phyloP scores from a whole-genome alignment of 2,797 vertebrate species.

The Ctenopoma kingsleyae region DNA sequence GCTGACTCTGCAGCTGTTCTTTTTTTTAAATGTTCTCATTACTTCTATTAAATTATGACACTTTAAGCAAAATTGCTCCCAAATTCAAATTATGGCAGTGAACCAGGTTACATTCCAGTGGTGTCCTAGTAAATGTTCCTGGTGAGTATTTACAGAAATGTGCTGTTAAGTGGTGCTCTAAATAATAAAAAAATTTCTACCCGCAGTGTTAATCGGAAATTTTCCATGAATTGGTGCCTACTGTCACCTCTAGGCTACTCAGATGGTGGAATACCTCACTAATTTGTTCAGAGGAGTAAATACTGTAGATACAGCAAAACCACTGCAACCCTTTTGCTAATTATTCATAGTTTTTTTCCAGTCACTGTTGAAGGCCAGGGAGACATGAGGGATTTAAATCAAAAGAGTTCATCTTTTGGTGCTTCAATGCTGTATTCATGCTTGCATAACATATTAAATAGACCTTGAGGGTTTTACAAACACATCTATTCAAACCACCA shows the following conservation, averaged over 20 bases:
- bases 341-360: neutral
- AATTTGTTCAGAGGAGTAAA: slow-evolving; percentile 18
- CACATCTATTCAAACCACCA: neutral
- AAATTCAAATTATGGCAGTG: slow-evolving; percentile 21
- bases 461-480: slow-evolving; percentile 28
- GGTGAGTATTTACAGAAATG: slow-evolving; percentile 14
- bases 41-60: slow-evolving; percentile 20
- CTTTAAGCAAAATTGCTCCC: slow-evolving; percentile 13
- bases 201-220: neutral
- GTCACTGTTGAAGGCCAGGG: neutral
- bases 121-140: slow-evolving; percentile 13
- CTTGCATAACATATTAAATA: slow-evolving; percentile 23
- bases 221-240: neutral
- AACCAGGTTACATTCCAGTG: slow-evolving; percentile 18
- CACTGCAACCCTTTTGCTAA: neutral
- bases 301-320: neutral
- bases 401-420: slow-evolving; percentile 11
- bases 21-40: slow-evolving; percentile 24
- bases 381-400: slow-evolving; percentile 3
- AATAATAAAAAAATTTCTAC: neutral
- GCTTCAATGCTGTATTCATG: slow-evolving; percentile 19
- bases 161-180: neutral
- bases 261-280: neutral
- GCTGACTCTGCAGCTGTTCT: slow-evolving; percentile 30
- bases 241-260: neutral